A percentile compares a stretch with the other conserved stretches of the same genome.
Conservation (phyloP, 2,113 vertebrate genomes). For the Phaethornis superciliosus region DNA sequence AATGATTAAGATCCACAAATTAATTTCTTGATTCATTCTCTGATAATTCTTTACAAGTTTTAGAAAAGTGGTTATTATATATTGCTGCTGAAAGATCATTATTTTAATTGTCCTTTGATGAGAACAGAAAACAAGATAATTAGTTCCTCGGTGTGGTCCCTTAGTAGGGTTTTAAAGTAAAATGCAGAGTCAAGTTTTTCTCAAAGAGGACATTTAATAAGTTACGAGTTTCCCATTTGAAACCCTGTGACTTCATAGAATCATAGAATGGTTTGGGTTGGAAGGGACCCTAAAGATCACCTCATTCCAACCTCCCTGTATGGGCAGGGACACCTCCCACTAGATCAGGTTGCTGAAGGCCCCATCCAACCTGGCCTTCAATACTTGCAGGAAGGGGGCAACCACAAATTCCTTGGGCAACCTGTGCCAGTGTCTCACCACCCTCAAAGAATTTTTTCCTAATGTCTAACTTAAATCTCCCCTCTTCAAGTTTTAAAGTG, state of each 20-base stretch:
- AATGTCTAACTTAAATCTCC: too few relatives aligned
- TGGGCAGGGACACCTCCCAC: too few relatives aligned
- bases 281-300: too few relatives aligned
- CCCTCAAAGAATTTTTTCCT: too few relatives aligned
- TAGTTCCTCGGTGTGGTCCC: neutral
- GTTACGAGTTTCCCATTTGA: neutral
- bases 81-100: neutral
- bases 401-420: too few relatives aligned
- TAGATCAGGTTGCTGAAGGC: too few relatives aligned
- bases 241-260: neutral
- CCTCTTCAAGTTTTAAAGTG: too few relatives aligned
- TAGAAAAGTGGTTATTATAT: conserved; percentile 29
- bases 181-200: neutral
- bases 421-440: too few relatives aligned
- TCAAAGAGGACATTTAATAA: neutral
- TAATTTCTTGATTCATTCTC: conserved; percentile 24
- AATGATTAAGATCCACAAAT: neutral
- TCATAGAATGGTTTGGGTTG: too few relatives aligned
- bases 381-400: too few relatives aligned
- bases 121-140: conserved; percentile 4
- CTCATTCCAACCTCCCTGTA: too few relatives aligned
- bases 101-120: conserved; percentile 25
- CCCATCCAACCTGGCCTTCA: too few relatives aligned
- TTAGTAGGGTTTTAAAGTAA: neutral
- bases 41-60: neutral